These are phyloP conservation scores for Torymus tubicola DNA, from an alignment of 2,888 invertebrate genomes.

Conservation along the genomic window DNA sequence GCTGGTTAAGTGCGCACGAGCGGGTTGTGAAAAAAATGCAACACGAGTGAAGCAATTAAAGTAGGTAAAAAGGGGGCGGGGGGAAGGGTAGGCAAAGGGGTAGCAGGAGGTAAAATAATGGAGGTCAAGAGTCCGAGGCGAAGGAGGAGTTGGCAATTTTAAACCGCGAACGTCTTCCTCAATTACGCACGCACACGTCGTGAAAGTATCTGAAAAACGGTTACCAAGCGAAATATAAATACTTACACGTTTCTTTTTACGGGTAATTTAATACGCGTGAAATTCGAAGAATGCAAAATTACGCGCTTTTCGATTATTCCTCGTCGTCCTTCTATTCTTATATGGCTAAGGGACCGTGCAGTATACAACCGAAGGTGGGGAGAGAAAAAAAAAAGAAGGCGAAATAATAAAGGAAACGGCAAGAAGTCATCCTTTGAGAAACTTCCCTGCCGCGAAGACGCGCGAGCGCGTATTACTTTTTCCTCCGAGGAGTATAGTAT, in stretches of 20 bases:
- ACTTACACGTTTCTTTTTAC: no score
- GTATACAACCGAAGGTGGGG: background rate
- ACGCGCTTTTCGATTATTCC: no score
- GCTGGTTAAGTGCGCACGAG: no score
- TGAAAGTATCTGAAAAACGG: no score
- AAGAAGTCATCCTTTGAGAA: conserved; percentile 18
- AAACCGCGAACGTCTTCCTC: conserved; percentile 2
- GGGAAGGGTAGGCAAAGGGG: no score
- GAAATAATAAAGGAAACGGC: background rate
- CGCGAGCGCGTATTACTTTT: conserved; percentile 19
- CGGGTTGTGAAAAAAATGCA: no score
- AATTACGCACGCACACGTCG: background rate
- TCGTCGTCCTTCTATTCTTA: no score
- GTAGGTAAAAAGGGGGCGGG: no score
- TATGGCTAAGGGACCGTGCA: background rate
- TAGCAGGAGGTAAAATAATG: background rate
- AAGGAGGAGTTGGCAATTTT: background rate
- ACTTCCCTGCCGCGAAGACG: background rate
- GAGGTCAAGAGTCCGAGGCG: conserved; percentile 3
- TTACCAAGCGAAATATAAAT: no score
- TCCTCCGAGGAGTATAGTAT: conserved; percentile 15
- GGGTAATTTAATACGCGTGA: no score
- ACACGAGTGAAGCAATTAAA: no score
- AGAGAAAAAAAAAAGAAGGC: background rate
- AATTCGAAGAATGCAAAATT: no score